These are phyloP conservation scores for Tapirus terrestris DNA, from an alignment of 2,113 vertebrate species.

Conservation along the genomic window DNA sequence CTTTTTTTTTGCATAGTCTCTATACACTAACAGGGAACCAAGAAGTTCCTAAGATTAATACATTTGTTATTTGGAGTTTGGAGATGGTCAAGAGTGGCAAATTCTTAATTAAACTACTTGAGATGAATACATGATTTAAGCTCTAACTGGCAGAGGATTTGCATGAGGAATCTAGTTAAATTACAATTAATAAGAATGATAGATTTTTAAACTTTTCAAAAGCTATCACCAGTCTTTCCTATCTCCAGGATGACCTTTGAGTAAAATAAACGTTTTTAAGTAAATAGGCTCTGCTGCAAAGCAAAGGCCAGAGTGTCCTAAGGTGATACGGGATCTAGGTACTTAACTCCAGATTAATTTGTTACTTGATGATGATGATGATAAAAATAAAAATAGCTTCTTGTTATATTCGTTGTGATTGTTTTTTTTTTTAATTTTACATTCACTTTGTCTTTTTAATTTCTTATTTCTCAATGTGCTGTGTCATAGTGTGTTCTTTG, in stretches of 20 bases:
- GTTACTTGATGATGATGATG: background rate
- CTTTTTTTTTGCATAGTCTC: background rate
- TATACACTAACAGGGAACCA: background rate
- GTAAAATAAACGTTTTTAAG: background rate
- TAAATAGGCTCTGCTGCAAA: background rate
- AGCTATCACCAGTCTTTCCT: background rate
- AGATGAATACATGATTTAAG: background rate
- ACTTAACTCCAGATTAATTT: background rate
- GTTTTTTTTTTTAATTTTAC: background rate
- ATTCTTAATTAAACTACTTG: slow-evolving; percentile 17
- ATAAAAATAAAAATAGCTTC: slow-evolving; percentile 48
- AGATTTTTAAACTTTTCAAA: background rate
- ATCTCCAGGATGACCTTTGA: background rate
- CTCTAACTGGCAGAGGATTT: background rate
- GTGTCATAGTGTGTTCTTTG: background rate
- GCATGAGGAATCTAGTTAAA: background rate
- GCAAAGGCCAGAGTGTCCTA: background rate
- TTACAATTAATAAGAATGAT: background rate
- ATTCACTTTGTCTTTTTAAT: background rate
- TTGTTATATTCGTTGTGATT: slow-evolving; percentile 51
- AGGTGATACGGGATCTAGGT: background rate
- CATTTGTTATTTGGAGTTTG: slow-evolving; percentile 20
- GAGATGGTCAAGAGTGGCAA: background rate
- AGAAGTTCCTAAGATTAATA: slow-evolving; percentile 13
- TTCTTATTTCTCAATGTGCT: background rate